These are phyloP conservation scores for Myrmophylax atrothorax DNA, from an alignment of 2,113 vertebrate genomes.

Conservation along the genomic window DNA sequence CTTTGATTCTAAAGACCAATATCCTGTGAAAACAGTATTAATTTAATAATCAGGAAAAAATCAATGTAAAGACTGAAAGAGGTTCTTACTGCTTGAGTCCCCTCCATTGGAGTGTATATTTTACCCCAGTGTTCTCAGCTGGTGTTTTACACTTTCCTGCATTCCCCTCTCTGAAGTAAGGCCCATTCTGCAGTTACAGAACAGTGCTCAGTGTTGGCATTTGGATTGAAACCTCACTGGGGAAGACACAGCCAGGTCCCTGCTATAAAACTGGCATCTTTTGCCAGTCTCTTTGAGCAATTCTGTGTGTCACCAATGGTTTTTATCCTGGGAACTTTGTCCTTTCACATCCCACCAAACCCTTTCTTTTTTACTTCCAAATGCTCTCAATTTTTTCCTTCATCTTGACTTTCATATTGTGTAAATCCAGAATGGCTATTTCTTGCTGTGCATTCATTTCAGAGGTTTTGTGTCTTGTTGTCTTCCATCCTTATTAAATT, in stretches of 20 bases:
- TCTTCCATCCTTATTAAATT: neutral
- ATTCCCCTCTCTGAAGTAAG: neutral
- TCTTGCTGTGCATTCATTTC: neutral
- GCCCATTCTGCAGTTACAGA: neutral
- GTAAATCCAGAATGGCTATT: neutral
- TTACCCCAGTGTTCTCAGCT: neutral
- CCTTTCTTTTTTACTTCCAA: neutral
- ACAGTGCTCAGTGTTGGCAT: neutral
- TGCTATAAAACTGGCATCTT: neutral
- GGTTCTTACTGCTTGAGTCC: neutral
- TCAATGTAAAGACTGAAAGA: neutral
- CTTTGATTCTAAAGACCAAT: neutral
- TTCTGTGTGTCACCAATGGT: neutral
- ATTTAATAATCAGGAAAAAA: slow-evolving; percentile 9
- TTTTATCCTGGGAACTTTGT: neutral
- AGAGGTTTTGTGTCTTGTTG: neutral
- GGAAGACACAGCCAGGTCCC: neutral
- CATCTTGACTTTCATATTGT: neutral
- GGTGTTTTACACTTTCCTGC: neutral
- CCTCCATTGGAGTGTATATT: neutral
- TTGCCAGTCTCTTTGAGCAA: neutral
- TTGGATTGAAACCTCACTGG: neutral
- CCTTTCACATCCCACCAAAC: neutral
- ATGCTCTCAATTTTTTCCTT: neutral
- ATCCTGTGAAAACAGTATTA: neutral